These are phyloP conservation scores for Pentalonia nigronervosa DNA, from an alignment of 1,140 invertebrate species.

Conservation along the genomic window DNA sequence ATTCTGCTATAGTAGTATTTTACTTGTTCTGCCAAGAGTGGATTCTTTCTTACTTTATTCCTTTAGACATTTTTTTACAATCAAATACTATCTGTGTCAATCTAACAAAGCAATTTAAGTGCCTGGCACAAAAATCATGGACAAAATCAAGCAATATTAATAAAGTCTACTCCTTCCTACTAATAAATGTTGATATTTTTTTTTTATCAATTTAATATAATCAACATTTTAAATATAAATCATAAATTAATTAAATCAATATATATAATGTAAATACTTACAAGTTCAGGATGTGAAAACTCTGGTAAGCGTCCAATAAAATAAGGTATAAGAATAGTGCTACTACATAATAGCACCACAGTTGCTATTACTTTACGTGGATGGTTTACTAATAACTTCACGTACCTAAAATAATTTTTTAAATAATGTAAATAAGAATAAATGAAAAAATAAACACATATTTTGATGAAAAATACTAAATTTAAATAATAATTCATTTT, in stretches of 20 bases:
- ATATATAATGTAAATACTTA: conserved; percentile 63
- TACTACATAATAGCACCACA: conserved; percentile 73
- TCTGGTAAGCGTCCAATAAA: conserved; percentile 74
- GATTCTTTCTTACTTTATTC: background rate
- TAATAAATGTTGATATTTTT: background rate
- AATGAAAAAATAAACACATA: background rate
- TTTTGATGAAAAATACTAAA: background rate
- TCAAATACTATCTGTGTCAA: too few relatives aligned
- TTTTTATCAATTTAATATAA: background rate
- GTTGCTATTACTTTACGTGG: conserved; percentile 76
- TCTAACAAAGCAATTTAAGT: too few relatives aligned
- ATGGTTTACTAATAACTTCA: conserved; percentile 75
- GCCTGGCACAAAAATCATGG: too few relatives aligned
- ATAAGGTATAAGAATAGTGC: conserved; percentile 76
- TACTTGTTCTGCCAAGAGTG: background rate
- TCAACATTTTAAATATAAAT: background rate
- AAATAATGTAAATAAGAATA: background rate
- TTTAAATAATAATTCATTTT: background rate
- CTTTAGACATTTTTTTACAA: background rate
- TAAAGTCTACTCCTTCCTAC: background rate
- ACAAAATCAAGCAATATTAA: background rate
- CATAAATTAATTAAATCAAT: conserved; percentile 1
- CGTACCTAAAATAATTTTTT: conserved; percentile 65
- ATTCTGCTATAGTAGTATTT: background rate
- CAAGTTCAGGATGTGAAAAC: conserved; percentile 80